phyloP scores from a whole-genome alignment of 2,113 vertebrate genomes.

The Motacilla tschutschensis region DNA sequence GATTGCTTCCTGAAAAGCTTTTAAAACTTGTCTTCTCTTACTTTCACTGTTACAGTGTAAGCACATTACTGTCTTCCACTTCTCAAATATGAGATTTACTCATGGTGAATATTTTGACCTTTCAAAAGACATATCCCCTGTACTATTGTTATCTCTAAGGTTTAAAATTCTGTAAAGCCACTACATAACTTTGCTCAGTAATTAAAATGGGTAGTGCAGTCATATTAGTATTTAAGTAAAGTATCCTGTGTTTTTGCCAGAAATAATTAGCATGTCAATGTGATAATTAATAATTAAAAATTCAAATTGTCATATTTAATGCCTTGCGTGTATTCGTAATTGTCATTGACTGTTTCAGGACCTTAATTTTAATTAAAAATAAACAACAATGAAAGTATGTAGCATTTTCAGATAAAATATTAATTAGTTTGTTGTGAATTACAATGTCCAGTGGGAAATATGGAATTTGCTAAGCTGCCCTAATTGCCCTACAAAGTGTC shows the following conservation, averaged over 20 bases:
- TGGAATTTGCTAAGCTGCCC: not conserved
- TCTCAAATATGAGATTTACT: not conserved
- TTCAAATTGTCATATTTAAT: constrained; percentile 11
- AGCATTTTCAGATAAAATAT: constrained; percentile 29
- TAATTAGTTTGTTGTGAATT: constrained; percentile 35
- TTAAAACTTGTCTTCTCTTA: not conserved
- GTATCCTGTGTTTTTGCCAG: not conserved
- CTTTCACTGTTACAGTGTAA: not conserved
- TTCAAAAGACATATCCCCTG: not conserved
- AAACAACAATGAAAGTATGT: constrained; percentile 5
- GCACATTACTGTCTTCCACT: not conserved
- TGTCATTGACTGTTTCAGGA: not conserved
- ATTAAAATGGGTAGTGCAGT: not conserved
- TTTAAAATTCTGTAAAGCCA: not conserved
- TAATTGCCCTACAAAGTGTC: not conserved
- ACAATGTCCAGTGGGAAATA: constrained; percentile 14
- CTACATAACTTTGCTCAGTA: not conserved
- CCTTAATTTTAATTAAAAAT: constrained; percentile 43
- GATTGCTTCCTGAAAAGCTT: not conserved
- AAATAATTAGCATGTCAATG: not conserved
- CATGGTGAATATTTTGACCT: not conserved
- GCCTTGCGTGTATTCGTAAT: constrained; percentile 4
- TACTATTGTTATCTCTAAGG: not conserved
- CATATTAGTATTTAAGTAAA: not conserved
- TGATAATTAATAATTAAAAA: constrained; percentile 3